Evolutionary conservation across 1,140 invertebrate species (phyloP), one percentile per base, ranked within the genome.

Genomic region (Drosophila navojoa): DNA sequence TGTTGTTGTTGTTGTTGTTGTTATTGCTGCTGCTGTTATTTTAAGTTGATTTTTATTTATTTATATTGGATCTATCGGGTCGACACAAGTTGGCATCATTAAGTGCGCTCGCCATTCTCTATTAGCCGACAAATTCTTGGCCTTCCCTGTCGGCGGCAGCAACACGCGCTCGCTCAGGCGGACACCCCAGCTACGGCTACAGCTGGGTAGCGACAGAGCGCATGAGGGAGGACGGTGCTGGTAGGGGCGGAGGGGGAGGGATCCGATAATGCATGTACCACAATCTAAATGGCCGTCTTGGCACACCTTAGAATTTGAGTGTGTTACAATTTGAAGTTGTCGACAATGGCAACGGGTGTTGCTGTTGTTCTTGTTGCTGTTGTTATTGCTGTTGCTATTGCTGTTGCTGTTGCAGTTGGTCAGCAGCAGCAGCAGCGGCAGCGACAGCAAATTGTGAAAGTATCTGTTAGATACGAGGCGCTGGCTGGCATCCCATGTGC

Each of bases 101-200:
- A 89, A 87, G 82, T 87, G 85, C 80, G 85, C 77, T 74, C 80
- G 87, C 84, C 85, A 79, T 89, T 89, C 85, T 90, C 84, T 90
- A 89, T 84, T 90, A 90, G 85, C 84, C 85, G 84, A 87, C 84
- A 84, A 89, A 89, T 89, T 89, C 84, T 89, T 89, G 84, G 84
- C 84, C 84, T 89, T 89, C 84, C 84, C 84, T 89, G 85, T 89
- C 82, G 76, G 63, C 70, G 47, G 53, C 62, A 32, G 49, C 73
- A 81, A 79, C 82, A 68, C 68, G 64, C 50, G 55, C 54, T 70
- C 68, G 27, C 7, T 35, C 49, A 50, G 54, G 40, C 64, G 64
- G 60, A 68, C 69, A 68, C 63, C 64, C 64, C 52, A 70, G 58
- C 57, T 58, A 3, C 19, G 52, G 32, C 25, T 52, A 66, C 15